Evolutionary conservation across 1,140 invertebrate species (phyloP), one percentile per base, ranked within the genome.

Genomic region (Bombus waltoni): DNA sequence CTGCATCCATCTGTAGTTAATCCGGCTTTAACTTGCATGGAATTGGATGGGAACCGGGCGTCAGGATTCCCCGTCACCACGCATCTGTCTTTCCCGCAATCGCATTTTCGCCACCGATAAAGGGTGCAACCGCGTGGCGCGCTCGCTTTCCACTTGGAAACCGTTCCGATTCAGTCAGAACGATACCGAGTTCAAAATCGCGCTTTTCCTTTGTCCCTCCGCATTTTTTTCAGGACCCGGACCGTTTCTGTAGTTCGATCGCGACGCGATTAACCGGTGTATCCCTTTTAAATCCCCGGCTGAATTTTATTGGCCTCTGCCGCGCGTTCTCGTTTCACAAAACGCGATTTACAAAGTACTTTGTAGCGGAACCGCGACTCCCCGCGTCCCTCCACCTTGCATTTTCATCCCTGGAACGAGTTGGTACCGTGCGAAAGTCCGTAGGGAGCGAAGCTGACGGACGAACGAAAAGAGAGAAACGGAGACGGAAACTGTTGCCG

Each of bases 1-100:
- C 66, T 81, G 57, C 76, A 75, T 84, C 71, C 81, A 75, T 83
- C 76, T 79, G 68, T 66, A 62, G 71, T 85, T 88, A 87, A 89
- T 87, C 81, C 75, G 81, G 53, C 66, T 74, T 77, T 75, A 65
- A 87, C 47, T 76, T 72, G 65, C 57, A 65, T 70, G 86, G 72
- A 87, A 84, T 87, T 87, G 79, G 68, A 70, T 42, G 57, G 18
- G 77, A 79, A 44, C 42, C 57, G 71, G 38, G 75, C 35, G 53
- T 59, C 35, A 62, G 53, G 47, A 76, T 76, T 76, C 13, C 32
- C 74, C 11, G 22, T 22, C 42, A 22, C 32, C 32, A 57, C 47
- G 74, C 74, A 57, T 76, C 47, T 76, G 35, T 76, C 74, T 76
- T 74, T 76, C 74, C 72, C 84, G 62, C 72, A 72, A 87, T 86